Conservation (phyloP, 2,113 vertebrate genomes). For the Casuarius casuarius region DNA sequence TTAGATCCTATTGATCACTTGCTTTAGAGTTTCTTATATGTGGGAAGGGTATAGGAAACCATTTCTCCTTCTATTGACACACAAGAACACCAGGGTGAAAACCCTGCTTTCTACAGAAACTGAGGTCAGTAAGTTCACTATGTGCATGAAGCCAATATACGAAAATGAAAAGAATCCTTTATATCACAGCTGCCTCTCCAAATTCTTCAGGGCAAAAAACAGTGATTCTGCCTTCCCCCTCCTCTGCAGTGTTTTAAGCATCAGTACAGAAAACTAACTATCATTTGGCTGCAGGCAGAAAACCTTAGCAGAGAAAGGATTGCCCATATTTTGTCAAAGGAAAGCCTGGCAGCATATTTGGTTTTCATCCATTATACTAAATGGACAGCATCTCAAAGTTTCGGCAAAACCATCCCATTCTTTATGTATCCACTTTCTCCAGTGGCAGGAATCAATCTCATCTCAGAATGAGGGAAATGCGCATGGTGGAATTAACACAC, state of each 20-base stretch:
- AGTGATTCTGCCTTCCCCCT: background rate
- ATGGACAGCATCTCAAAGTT: background rate
- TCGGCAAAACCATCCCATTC: background rate
- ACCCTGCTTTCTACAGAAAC: background rate
- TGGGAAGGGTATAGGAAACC: background rate
- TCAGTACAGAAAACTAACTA: background rate
- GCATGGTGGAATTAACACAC: background rate
- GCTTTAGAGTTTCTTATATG: background rate
- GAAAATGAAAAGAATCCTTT: background rate
- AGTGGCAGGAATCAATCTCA: background rate
- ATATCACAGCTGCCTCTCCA: background rate
- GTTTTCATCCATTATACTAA: constrained; percentile 24
- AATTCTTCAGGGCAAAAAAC: background rate
- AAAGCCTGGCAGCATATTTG: background rate
- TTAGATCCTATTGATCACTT: background rate
- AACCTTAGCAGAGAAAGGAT: background rate
- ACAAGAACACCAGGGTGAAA: background rate
- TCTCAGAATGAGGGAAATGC: background rate
- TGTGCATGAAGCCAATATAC: background rate
- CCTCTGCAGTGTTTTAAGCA: constrained; percentile 1
- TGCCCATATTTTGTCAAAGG: constrained; percentile 23
- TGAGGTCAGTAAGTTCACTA: background rate
- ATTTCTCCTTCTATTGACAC: background rate
- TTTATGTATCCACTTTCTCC: background rate
- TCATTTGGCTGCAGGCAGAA: background rate